Conservation (phyloP, 2,888 invertebrate species). For the Spilarctia lutea region DNA sequence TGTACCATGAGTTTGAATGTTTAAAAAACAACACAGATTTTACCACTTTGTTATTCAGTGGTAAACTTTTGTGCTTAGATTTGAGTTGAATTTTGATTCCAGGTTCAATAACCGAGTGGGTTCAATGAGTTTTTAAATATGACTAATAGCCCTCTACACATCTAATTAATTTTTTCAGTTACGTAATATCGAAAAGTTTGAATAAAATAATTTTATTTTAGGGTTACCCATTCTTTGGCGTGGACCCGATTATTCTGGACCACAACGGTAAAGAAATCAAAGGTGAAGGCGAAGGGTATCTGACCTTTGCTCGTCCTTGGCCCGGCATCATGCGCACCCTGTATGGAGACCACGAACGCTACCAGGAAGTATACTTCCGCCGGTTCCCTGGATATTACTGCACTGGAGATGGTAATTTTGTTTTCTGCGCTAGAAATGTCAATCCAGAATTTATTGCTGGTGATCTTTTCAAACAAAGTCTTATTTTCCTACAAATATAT, state of each 20-base stretch:
- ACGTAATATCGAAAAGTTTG: not conserved
- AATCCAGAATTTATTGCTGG: not conserved
- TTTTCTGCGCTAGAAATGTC: not conserved
- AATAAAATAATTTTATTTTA: constrained; percentile 62
- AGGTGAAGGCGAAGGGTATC: constrained; percentile 97
- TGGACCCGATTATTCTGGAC: constrained; percentile 94
- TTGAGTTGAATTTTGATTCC: not conserved
- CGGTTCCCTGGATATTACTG: constrained; percentile 99
- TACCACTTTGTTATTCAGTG: not conserved
- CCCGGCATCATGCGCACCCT: constrained; percentile 99
- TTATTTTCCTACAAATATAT: not conserved
- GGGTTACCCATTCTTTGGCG: constrained; percentile 99
- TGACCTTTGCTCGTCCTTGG: constrained; percentile 98
- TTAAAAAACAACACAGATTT: not conserved
- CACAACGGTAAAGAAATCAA: constrained; percentile 94
- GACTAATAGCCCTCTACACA: not conserved
- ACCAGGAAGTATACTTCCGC: constrained; percentile 96
- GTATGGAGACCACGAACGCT: constrained; percentile 96
- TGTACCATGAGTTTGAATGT: not conserved
- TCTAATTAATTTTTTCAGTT: not conserved
- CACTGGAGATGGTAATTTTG: constrained; percentile 97
- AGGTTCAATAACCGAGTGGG: not conserved
- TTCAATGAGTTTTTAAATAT: not conserved
- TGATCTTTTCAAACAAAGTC: not conserved
- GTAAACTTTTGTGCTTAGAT: not conserved